phyloP scores from a whole-genome alignment of 2,113 vertebrate genomes.

The Macrotis lagotis region DNA sequence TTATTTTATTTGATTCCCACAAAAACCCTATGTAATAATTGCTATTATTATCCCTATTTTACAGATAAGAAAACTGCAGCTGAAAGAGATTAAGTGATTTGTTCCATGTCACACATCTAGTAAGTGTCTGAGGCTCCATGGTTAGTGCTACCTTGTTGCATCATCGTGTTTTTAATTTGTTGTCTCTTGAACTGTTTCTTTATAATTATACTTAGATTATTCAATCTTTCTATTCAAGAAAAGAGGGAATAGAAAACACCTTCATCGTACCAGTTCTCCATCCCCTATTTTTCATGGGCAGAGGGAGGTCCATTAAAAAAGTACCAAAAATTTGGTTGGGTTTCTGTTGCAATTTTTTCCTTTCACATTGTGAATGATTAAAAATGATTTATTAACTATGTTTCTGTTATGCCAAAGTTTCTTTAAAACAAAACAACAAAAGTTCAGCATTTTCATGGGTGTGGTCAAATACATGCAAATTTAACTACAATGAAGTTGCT shows the following conservation, averaged over 20 bases:
- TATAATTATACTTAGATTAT: not conserved
- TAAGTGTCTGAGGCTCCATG: not conserved
- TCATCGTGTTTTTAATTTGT: not conserved
- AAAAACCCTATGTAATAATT: not conserved
- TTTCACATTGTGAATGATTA: slow-evolving; percentile 44
- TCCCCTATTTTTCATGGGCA: not conserved
- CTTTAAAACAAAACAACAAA: slow-evolving; percentile 17
- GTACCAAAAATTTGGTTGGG: not conserved
- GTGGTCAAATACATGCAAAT: not conserved
- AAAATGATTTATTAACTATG: not conserved
- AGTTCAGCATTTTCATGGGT: not conserved
- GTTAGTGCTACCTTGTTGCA: not conserved
- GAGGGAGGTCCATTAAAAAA: not conserved
- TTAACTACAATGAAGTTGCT: not conserved
- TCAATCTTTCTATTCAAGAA: not conserved
- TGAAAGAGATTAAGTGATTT: not conserved
- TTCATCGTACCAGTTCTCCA: not conserved
- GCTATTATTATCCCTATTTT: not conserved
- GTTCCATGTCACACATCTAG: not conserved
- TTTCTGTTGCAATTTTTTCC: slow-evolving; percentile 14
- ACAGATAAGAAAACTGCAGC: not conserved
- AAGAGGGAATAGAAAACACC: not conserved
- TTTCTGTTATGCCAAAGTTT: slow-evolving; percentile 20
- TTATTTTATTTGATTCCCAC: not conserved
- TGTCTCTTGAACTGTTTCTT: not conserved